Conservation (phyloP, 2,113 vertebrate genomes). For the Zosterops japonicus region DNA sequence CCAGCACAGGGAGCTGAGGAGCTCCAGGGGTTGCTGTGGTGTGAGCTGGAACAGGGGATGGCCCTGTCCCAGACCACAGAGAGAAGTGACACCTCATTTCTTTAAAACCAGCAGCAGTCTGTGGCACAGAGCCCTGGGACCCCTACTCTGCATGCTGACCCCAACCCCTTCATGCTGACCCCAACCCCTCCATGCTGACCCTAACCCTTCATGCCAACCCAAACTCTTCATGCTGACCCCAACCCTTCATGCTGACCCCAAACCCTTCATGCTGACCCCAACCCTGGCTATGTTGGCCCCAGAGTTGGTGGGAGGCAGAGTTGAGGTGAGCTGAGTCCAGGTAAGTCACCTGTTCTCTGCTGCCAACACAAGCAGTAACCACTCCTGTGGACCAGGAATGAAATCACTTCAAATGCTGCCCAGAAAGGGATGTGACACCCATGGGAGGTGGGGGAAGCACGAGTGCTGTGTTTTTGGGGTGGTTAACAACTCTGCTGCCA, state of each 20-base stretch:
- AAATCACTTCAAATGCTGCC: background rate
- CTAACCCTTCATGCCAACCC: too few species aligned
- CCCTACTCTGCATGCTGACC: background rate
- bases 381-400: background rate
- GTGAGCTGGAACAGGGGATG: background rate
- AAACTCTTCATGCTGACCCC: too few species aligned
- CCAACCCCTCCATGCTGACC: background rate
- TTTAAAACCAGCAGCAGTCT: background rate
- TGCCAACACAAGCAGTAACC: background rate
- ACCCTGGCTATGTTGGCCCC: background rate
- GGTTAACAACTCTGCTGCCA: background rate
- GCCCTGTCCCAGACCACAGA: accelerated
- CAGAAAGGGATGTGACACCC: background rate
- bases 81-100: accelerated
- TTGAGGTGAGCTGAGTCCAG: too few species aligned
- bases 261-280: too few species aligned
- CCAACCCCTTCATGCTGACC: background rate
- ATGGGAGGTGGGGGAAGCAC: background rate
- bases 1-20: background rate
- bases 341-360: background rate
- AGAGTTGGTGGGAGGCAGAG: background rate
- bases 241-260: background rate
- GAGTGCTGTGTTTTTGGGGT: background rate
- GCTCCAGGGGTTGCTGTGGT: background rate
- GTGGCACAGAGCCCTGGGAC: background rate